phyloP scores from a whole-genome alignment of 2,113 vertebrate genomes.

The Alethe castanea region DNA sequence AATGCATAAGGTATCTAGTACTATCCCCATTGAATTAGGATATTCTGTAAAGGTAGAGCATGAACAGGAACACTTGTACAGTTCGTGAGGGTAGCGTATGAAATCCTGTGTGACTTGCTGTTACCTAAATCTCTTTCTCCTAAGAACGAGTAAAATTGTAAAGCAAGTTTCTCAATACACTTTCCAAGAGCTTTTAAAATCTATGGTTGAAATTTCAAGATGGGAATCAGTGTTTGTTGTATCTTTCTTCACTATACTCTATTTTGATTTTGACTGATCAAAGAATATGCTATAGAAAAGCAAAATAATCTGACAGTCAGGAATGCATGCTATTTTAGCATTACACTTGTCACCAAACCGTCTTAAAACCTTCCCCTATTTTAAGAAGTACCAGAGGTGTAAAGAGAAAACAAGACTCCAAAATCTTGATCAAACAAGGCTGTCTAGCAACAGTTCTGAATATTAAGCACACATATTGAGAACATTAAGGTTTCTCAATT shows the following conservation, averaged over 20 bases:
- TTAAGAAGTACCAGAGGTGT: background rate
- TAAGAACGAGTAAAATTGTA: background rate
- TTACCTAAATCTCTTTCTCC: background rate
- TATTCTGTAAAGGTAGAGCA: background rate
- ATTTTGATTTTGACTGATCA: background rate
- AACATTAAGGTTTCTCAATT: background rate
- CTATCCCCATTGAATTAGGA: background rate
- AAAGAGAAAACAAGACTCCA: background rate
- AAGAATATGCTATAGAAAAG: background rate
- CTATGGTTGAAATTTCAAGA: background rate
- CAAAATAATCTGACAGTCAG: background rate
- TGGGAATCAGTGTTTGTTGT: background rate
- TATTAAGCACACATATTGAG: background rate
- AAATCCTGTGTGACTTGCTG: background rate
- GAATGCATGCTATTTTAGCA: background rate
- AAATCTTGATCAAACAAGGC: background rate
- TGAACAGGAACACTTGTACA: background rate
- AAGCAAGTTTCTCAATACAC: background rate
- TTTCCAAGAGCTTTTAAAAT: background rate
- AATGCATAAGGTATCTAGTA: background rate
- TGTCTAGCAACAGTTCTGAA: background rate
- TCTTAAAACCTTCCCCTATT: background rate
- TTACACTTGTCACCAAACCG: background rate
- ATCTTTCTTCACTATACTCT: background rate
- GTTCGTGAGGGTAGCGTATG: accelerated